These are phyloP conservation scores for Calidris pygmaea DNA, from an alignment of 2,113 vertebrate species.

Conservation along the genomic window DNA sequence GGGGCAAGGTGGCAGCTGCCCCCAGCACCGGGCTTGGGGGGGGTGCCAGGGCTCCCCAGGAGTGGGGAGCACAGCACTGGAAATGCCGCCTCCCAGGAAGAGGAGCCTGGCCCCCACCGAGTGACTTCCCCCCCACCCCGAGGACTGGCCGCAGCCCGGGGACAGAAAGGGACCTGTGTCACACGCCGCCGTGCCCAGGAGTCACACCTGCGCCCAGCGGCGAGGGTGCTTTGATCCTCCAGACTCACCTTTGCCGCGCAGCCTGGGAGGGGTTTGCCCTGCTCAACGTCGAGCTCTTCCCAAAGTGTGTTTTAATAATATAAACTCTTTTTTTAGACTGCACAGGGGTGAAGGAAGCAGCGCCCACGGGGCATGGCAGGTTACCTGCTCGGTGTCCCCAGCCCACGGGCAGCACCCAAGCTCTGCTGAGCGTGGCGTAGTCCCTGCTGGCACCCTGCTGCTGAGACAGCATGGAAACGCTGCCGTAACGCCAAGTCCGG, in stretches of 20 bases:
- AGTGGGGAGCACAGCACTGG: neutral
- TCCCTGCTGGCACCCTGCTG: neutral
- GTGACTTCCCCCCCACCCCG: too few relatives aligned
- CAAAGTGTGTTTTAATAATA: neutral
- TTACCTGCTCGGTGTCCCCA: neutral
- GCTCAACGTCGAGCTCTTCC: neutral
- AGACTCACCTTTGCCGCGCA: neutral
- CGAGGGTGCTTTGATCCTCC: neutral
- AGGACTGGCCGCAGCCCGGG: neutral
- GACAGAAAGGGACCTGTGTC: neutral
- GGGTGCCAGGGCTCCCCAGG: neutral
- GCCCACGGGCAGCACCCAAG: neutral
- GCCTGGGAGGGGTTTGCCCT: neutral
- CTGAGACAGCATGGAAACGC: neutral
- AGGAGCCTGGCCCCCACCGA: rapidly evolving
- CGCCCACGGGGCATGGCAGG: rapidly evolving
- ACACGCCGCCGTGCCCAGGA: too few relatives aligned
- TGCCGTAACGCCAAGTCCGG: rapidly evolving
- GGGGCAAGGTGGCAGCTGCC: neutral
- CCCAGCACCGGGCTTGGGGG: neutral
- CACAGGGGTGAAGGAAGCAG: rapidly evolving
- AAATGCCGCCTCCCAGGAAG: neutral
- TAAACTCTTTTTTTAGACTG: neutral
- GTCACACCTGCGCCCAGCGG: neutral
- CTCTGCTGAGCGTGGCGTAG: neutral